Conservation (phyloP, 2,888 invertebrate species). For the Cheilosia impressa region DNA sequence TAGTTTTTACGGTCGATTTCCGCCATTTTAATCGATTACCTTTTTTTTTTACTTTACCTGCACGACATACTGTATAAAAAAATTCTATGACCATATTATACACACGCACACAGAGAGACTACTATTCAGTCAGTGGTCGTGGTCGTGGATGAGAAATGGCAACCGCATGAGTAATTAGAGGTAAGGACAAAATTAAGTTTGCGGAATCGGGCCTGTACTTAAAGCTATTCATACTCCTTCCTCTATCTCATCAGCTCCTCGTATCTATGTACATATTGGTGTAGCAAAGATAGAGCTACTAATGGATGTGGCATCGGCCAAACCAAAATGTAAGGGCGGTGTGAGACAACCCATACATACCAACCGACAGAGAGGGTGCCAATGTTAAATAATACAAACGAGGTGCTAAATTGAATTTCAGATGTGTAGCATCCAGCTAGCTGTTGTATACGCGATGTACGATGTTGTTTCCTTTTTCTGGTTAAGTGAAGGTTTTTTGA, state of each 20-base stretch:
- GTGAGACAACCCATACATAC: conserved; percentile 25
- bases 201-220: conserved; percentile 69
- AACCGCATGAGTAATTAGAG: conserved; percentile 74
- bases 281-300: conserved; percentile 67
- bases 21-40: too few species aligned
- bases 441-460: conserved; percentile 22
- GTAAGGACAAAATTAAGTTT: conserved; percentile 74
- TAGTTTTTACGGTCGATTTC: too few species aligned
- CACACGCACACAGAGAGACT: conserved; percentile 9
- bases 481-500: conserved; percentile 50
- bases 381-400: conserved; percentile 74
- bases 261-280: conserved; percentile 17
- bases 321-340: conserved; percentile 54
- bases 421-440: conserved; percentile 31
- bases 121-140: conserved; percentile 58
- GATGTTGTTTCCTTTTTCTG: conserved; percentile 56
- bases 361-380: conserved; percentile 46
- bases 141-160: conserved; percentile 72
- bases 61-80: conserved; percentile 34
- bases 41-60: background rate
- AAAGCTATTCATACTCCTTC: conserved; percentile 58
- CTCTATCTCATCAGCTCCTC: background rate
- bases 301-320: conserved; percentile 72
- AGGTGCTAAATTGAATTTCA: conserved; percentile 74
- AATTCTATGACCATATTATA: conserved; percentile 5